Base-by-base conservation (phyloP, 2,113 vertebrate genomes). In the Cnemophilus loriae region DNA sequence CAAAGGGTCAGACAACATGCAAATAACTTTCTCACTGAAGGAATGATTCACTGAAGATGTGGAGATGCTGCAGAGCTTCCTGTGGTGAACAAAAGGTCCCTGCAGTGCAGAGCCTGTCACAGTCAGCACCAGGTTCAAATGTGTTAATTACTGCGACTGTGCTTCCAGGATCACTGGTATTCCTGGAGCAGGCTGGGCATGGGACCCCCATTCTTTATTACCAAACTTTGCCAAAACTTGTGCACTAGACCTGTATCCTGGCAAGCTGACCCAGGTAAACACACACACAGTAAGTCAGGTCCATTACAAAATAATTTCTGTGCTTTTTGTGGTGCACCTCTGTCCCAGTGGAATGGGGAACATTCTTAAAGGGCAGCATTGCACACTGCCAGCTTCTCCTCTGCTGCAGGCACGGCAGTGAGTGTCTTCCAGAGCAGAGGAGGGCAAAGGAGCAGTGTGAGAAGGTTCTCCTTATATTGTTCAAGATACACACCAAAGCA, bases 341-440 rank as follows among this genome's bases (percentile, higher is more conserved):
- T 30, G 27, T n/a, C 30, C 70, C 63, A 42, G 39, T 11, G 79
- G 61, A 53, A 39, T 4, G 19, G 12, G 35, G 32, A 69, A n/a
- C 3, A 2, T 23, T 73, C n/a, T 69, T 1, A 1, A 56, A 67
- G 32, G 33, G 39, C 78, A 88, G 56, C 30, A 9, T 0, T 11
- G 33, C 47, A 9, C 15, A 16, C 7, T n/a, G 42, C 20, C 70
- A 65, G 9, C 55, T 23, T 47, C 16, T 12, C 11, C 1, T 1
- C 41, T 7, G 47, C 74, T 78, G 50, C 20, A 64, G 60, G 2
- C 24, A 20, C 44, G 42, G 47, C 6, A 1, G 17, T 13, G 61
- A 49, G 37, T 0, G 2, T 19, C 13, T 18, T 11, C 26, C 57
- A 85, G 70, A 33, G 57, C 56, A 57, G 30, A 33, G 35, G 20